Evolutionary conservation across 2,113 vertebrate genomes (phyloP), one percentile per base, ranked within the genome.

Genomic region (Lipophrys pholis): DNA sequence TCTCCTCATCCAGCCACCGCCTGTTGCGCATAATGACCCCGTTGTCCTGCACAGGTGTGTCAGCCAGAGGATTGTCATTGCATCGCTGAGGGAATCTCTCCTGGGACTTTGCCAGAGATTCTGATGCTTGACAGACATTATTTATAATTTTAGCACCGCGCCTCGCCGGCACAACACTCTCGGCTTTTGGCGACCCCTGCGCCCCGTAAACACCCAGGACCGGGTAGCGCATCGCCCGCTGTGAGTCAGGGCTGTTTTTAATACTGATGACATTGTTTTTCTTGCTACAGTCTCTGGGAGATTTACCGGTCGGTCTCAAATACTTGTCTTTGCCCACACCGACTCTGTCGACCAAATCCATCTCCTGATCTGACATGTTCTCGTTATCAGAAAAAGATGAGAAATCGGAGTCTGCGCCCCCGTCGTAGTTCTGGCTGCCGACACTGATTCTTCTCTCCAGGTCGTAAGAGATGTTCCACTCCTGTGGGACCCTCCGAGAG

Each of bases 321-420:
- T 67, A 89, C 78, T 92, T 92, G 53, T 93, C 91, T 69, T 90
- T 91, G 48, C 79, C 56, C 36, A 54, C 45, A 21, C 41, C 38
- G 60, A 39, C 78, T 76, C 90, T 82, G 49, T 90, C 90, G 9
- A 76, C 66, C 7, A 91, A 58, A 59, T 94, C 94, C 82, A 92
- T 80, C 82, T 94, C 94, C 57, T 89, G 93, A 57, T 94, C 94
- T 36, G 93, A 94, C 12, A 93, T 78, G 79, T 93, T 93, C 6
- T 96, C 94, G 62, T 94, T 93, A n/a, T 97, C 96, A 8, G 95
- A 96, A 63, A 95, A 94, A 41, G 95, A 96, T 0, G 96, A 97
- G 49, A 96, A 93, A 17, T 96, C 96, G 0, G 95, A 96, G 36
- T 96, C 95, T 11, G 92, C 92, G 36, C 90, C 91, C 9, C 89